Evolutionary conservation across 2,113 vertebrate genomes (phyloP).

Genomic region (Carettochelys insculpta): DNA sequence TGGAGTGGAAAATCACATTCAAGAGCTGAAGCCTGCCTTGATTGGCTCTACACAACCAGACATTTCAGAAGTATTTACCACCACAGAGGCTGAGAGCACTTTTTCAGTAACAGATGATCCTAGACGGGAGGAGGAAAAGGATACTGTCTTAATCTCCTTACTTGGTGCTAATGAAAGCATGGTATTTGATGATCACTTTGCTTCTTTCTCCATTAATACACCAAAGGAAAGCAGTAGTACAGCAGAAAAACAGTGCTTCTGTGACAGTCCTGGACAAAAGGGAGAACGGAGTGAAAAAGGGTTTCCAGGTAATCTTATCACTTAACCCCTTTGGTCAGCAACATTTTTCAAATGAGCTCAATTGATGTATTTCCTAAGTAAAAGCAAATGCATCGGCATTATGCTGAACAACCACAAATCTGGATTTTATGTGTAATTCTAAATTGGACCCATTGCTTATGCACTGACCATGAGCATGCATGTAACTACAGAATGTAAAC

Average conservation of each 20-base stretch:
- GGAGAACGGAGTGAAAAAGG: conserved; percentile 45
- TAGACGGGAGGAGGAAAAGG: background rate
- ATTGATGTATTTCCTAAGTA: conserved; percentile 15
- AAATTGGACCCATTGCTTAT: background rate
- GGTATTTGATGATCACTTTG: conserved; percentile 25
- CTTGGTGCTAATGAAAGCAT: background rate
- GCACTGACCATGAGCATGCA: background rate
- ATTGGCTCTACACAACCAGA: conserved; percentile 8
- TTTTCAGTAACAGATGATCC: background rate
- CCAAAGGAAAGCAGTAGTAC: conserved; percentile 55
- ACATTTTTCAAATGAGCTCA: conserved; percentile 24
- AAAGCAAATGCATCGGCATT: background rate
- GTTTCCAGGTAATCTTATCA: conserved; percentile 64
- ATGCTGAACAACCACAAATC: background rate
- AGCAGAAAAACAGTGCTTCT: conserved; percentile 41
- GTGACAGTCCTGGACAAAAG: conserved; percentile 61
- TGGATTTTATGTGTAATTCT: background rate
- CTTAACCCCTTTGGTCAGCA: background rate
- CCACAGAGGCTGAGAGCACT: background rate
- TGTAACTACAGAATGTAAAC: background rate
- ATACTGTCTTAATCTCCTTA: background rate
- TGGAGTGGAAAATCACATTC: conserved; percentile 48
- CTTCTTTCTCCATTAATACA: conserved; percentile 58
- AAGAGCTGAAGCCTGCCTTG: background rate
- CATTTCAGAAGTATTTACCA: conserved; percentile 24